Evolutionary conservation across 1,140 invertebrate species (phyloP), one percentile per base, ranked within the genome.

Genomic region (Arctopsyche grandis): DNA sequence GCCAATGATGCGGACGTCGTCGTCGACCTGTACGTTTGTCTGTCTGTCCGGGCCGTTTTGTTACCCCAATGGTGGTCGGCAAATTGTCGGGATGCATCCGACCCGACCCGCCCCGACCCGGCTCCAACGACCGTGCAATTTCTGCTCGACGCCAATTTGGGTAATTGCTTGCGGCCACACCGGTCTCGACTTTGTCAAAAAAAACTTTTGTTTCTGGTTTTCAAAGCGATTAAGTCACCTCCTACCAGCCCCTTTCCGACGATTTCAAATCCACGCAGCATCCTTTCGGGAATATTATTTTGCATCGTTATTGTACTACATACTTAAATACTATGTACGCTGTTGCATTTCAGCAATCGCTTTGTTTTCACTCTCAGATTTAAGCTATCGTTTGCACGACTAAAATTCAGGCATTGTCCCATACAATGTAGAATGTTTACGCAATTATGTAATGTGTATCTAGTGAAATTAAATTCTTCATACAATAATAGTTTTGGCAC

Each of bases 1-100:
- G 75, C 60, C 75, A 77, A 77, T 69, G 75, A 44, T 26, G 19
- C 19, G 69, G 26, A 7, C 16, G 74, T 22, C 46, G n/a, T 76
- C 74, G 22, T 76, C 38, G 21, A 71, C 26, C 29, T 71, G 69
- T n/a, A 38, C 29, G 29, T 38, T 38, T 38, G 29, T 38, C 29
- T 38, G 29, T 38, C 60, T 14, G 71, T 24, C 14, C 48, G 69
- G 12, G 26, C 24, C 69, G 69, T 66, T 66, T 26, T 12, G 48
- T 52, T 52, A 43, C 22, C 21, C 44, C 19, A 46, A 5, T 22
- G 9, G 75, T 66, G 60, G 75, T 77, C 58, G 48, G 56, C 74
- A 76, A 76, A 76, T 76, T 60, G 43, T 21, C 44, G 24, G 44
- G 19, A 29, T 70, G 69, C 69, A 70, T 16, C 26, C 69, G 38